Base-by-base conservation (phyloP, 2,113 vertebrate species). In the Phrynosoma platyrhinos region DNA sequence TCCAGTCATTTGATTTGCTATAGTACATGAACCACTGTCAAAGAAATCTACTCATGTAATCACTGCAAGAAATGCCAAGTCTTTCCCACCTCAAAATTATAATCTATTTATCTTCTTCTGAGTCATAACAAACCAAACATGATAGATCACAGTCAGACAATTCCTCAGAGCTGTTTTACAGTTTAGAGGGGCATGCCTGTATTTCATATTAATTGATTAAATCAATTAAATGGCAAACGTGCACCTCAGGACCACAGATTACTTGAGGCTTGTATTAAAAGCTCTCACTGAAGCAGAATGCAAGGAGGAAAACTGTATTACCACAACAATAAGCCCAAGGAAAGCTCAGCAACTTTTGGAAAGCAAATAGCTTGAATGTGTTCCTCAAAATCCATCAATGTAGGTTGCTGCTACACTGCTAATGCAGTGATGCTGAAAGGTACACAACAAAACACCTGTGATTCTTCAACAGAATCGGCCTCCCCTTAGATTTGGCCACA, bases 161-260 rank as follows among this genome's bases (percentile, higher is more conserved):
- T 77, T 69, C 81, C 80, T 83, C 75, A 55, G 64, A 47, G 42
- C 25, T 53, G 23, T 4, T 88, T 83, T 76, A 66, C 25, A 18
- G 58, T 88, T 83, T 55, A 68, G 32, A 77, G 32, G 23, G 16
- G 23, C 23, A 55, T 78, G 32, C 64, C 81, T 69, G 78, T 69
- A 69, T 69, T 83, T 82, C 87, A 40, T 32, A 55, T 78, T 83
- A 83, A 88, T 71, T 83, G 87, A 83, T n/a, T 62, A 30, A 36
- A 79, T 86, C 79, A 86, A 86, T 86, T 86, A 68, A 27, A 79
- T 9, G 68, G 84, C 42, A 25, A 40, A 42, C n/a, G 23, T 69
- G 23, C 42, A 68, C 42, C 18, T 83, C 81, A 88, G 58, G 64
- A 71, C 74, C 47, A 69, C 47, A 83, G 62, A 82, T 47, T 69